phyloP scores from a whole-genome alignment of 2,113 vertebrate species.

The Brachyistius frenatus region DNA sequence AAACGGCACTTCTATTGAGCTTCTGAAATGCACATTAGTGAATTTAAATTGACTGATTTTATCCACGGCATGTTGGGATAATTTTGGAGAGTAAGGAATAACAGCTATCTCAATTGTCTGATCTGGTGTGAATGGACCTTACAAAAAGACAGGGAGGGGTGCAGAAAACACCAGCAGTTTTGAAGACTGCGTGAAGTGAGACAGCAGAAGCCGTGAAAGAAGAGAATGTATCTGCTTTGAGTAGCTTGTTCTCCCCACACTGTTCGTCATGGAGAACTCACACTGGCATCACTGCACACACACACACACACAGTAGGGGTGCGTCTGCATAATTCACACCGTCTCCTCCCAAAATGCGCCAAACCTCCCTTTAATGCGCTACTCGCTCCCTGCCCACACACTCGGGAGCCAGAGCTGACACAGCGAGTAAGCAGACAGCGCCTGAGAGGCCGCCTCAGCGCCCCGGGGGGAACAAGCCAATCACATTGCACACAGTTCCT shows the following conservation, averaged over 20 bases:
- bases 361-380: conserved; percentile 74
- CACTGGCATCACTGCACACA: conserved; percentile 42
- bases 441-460: conserved; percentile 62
- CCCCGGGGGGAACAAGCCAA: conserved; percentile 73
- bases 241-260: conserved; percentile 41
- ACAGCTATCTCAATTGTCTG: neutral
- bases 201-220: too few relatives aligned
- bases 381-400: conserved; percentile 66
- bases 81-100: neutral
- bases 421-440: conserved; percentile 71
- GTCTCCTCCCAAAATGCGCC: conserved; percentile 72
- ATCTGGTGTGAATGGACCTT: neutral
- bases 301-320: conserved; percentile 64
- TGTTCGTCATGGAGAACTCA: conserved; percentile 31
- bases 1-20: too few relatives aligned
- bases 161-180: too few relatives aligned
- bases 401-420: conserved; percentile 73
- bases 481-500: conserved; percentile 65
- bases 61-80: neutral
- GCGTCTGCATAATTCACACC: conserved; percentile 77
- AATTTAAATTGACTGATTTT: too few relatives aligned
- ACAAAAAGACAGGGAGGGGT: too few relatives aligned
- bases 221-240: conserved; percentile 13
- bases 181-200: too few relatives aligned
- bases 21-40: too few relatives aligned